These are phyloP conservation scores for Pollachius pollachius DNA, from an alignment of 2,113 vertebrate genomes.

Conservation along the genomic window DNA sequence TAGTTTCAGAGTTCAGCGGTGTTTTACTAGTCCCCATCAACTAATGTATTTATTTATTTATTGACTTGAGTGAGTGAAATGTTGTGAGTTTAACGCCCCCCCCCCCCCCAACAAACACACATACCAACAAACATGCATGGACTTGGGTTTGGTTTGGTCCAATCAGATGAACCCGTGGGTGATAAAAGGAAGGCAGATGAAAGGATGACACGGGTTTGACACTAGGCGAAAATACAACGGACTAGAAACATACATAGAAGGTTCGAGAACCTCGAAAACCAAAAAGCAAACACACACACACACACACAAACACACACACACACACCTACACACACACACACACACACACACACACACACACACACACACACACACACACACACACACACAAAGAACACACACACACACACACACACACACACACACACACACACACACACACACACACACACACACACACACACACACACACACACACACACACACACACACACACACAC, in stretches of 20 bases:
- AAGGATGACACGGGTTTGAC: constrained; percentile 55
- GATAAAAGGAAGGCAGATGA: constrained; percentile 54
- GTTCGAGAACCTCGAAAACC: constrained; percentile 39
- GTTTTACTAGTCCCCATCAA: no score
- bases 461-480: constrained; percentile 31
- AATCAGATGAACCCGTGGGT: constrained; percentile 54
- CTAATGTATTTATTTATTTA: no score
- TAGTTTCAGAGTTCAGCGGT: no score
- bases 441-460: constrained; percentile 45
- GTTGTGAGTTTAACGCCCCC: no score
- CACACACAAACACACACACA: constrained; percentile 13
- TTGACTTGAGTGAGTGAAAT: no score
- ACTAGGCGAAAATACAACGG: constrained; percentile 3
- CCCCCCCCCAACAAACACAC: neutral
- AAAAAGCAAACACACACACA: constrained; percentile 40
- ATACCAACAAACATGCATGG: constrained; percentile 30
- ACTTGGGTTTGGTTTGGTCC: constrained; percentile 35
- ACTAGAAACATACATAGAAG: constrained; percentile 29
- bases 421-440: constrained; percentile 44
- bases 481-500: constrained; percentile 15
- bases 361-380: constrained; percentile 14
- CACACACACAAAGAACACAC: constrained; percentile 25
- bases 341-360: constrained; percentile 14
- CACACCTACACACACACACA: constrained; percentile 16
- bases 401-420: constrained; percentile 34